These are phyloP conservation scores for Parauchenoglanis ngamensis DNA, from an alignment of 2,797 vertebrate species.

Conservation along the genomic window DNA sequence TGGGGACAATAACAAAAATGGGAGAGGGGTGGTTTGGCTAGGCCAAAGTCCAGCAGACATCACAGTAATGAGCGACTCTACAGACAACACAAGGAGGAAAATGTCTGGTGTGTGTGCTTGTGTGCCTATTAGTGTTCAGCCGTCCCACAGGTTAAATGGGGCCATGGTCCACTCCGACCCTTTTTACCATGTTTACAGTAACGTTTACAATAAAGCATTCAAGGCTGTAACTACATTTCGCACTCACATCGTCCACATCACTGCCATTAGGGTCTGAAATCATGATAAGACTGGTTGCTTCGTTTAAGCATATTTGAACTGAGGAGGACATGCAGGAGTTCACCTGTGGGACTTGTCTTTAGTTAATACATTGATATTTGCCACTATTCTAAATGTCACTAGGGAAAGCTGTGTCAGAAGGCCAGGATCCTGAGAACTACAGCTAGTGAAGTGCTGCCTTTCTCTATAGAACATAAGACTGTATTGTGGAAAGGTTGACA, in stretches of 20 bases:
- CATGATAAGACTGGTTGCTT: too few species aligned
- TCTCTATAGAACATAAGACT: not conserved
- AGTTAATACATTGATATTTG: conserved; percentile 28
- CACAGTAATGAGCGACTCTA: conserved; percentile 35
- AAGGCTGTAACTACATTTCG: not conserved
- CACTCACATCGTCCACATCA: not conserved
- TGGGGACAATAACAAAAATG: conserved; percentile 54
- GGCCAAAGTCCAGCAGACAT: conserved; percentile 48
- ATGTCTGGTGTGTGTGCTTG: not conserved
- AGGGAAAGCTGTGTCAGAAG: not conserved
- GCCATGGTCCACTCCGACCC: conserved; percentile 21
- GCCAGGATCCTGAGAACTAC: not conserved
- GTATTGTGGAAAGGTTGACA: not conserved
- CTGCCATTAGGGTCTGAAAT: not conserved
- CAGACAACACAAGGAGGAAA: conserved; percentile 28
- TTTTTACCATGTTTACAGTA: conserved; percentile 4
- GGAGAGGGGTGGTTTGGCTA: conserved; percentile 42
- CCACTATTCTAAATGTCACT: not conserved
- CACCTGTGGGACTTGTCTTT: conserved; percentile 46
- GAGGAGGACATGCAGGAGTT: conserved; percentile 22
- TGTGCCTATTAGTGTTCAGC: not conserved
- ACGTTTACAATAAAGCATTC: not conserved
- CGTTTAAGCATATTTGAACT: not conserved
- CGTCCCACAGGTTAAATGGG: conserved; percentile 25
- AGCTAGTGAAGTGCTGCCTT: not conserved